Percentiles rank a stretch among this genome's conserved stretches.
Conservation (phyloP, 2,888 invertebrate genomes). For the Mimachlamys varia region DNA sequence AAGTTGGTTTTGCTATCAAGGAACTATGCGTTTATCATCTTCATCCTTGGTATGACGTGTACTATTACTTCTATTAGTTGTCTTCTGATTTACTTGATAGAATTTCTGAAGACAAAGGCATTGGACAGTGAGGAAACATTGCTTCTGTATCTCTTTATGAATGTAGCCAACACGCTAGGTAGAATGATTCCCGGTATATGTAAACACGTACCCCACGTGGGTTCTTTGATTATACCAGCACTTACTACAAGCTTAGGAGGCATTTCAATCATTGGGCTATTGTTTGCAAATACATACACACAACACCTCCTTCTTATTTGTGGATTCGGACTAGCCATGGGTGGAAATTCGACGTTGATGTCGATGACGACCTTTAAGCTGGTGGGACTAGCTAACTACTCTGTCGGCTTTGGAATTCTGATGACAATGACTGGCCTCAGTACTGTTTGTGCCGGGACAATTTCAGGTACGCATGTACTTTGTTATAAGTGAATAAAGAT, state of each 20-base stretch:
- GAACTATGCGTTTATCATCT: too few relatives aligned
- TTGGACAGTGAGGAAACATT: background rate
- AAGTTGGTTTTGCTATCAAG: too few relatives aligned
- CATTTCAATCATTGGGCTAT: background rate
- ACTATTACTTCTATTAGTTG: too few relatives aligned
- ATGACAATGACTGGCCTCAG: background rate
- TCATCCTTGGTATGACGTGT: too few relatives aligned
- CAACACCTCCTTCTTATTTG: background rate
- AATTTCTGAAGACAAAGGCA: too few relatives aligned
- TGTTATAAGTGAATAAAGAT: too few relatives aligned
- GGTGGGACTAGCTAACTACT: background rate
- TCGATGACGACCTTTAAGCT: background rate
- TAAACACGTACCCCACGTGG: background rate
- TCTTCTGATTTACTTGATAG: too few relatives aligned
- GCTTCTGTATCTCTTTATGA: background rate
- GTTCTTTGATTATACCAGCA: background rate
- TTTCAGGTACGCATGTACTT: background rate
- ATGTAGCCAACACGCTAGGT: background rate
- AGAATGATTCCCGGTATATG: background rate
- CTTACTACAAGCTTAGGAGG: background rate
- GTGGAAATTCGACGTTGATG: background rate
- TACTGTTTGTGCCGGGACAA: background rate
- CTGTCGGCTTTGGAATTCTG: background rate
- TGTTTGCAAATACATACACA: background rate
- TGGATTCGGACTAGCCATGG: background rate